A percentile compares a stretch with the other conserved stretches of the same genome.
Conservation (phyloP, 2,888 invertebrate genomes). For the Sacculina carcini region DNA sequence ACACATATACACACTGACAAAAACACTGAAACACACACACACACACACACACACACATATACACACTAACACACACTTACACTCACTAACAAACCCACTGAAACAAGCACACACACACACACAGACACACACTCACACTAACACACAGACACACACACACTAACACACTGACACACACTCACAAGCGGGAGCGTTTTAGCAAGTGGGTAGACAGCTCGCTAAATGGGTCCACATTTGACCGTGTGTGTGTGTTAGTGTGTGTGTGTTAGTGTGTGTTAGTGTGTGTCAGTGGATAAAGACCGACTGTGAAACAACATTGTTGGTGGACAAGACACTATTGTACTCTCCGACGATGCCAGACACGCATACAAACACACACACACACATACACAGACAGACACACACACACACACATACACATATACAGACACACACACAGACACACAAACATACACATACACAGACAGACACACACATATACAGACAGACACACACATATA, state of each 20-base stretch:
- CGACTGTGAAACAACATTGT: background rate
- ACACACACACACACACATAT: background rate
- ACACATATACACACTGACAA: too few relatives aligned
- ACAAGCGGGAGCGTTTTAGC: background rate
- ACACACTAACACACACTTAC: too few relatives aligned
- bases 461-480: too few relatives aligned
- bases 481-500: constrained; percentile 2
- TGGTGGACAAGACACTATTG: background rate
- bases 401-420: background rate
- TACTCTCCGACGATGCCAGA: background rate
- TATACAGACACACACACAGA: constrained; percentile 3
- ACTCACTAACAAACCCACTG: background rate
- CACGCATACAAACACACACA: too few relatives aligned
- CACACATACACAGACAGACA: background rate
- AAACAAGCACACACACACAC: too few relatives aligned
- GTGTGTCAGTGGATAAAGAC: too few relatives aligned
- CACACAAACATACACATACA: too few relatives aligned
- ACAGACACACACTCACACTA: too few relatives aligned
- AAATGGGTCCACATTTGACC: background rate
- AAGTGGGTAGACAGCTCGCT: background rate
- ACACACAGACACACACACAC: too few relatives aligned
- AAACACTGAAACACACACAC: too few relatives aligned
- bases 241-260: too few relatives aligned
- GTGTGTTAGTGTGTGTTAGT: too few relatives aligned
- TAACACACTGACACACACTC: background rate